phyloP scores from a whole-genome alignment of 2,113 vertebrate genomes.

The Crotalus tigris region DNA sequence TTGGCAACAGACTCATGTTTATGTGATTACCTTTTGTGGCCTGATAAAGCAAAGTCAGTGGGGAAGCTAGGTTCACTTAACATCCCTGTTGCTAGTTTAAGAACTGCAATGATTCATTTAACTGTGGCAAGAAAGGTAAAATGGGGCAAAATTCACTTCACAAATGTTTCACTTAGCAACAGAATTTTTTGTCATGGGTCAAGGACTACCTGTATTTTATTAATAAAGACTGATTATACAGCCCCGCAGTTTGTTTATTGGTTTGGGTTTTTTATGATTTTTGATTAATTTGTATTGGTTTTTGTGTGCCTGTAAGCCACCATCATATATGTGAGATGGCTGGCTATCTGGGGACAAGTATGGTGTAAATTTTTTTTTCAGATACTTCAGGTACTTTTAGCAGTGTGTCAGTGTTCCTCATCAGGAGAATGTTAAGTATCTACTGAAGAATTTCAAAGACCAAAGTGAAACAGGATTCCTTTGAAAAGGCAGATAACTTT shows the following conservation, averaged over 20 bases:
- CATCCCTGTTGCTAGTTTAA: neutral
- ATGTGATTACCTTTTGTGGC: neutral
- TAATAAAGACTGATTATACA: neutral
- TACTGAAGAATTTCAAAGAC: neutral
- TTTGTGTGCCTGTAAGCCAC: neutral
- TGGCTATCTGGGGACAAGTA: neutral
- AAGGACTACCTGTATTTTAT: neutral
- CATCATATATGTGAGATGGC: neutral
- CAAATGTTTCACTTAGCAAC: neutral
- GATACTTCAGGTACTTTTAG: neutral
- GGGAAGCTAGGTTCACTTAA: too few species aligned
- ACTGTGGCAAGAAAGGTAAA: neutral
- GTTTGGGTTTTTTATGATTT: neutral
- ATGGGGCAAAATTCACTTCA: neutral
- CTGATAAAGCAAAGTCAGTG: too few species aligned
- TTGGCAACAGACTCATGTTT: neutral
- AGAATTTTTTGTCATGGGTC: neutral
- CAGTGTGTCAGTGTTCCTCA: neutral
- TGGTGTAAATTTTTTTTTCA: neutral
- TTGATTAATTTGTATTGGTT: neutral
- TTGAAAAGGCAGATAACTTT: neutral
- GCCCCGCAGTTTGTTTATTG: neutral
- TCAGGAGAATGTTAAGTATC: neutral
- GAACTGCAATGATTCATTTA: neutral
- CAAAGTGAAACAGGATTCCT: neutral